phyloP scores from a whole-genome alignment of 2,797 vertebrate genomes.

The Siniperca undulata region DNA sequence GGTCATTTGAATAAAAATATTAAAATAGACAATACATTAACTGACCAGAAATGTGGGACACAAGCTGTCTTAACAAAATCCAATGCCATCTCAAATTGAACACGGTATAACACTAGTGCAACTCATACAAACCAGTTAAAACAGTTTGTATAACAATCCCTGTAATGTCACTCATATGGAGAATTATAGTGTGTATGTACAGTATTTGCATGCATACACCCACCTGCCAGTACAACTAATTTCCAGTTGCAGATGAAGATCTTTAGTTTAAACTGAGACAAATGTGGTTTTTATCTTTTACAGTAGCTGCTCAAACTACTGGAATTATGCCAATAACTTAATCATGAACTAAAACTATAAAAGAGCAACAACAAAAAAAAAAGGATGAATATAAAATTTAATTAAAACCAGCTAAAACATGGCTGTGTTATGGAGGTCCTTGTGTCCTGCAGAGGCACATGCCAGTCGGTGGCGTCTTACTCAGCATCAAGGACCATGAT shows the following conservation, averaged over 20 bases:
- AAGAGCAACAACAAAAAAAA: constrained; percentile 14
- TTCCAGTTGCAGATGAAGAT: constrained; percentile 2
- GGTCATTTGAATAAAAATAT: constrained; percentile 43
- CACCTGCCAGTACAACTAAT: constrained; percentile 2
- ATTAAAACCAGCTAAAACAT: constrained; percentile 34
- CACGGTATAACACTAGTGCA: constrained; percentile 28
- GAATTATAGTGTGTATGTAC: constrained; percentile 17
- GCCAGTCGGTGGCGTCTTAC: constrained; percentile 48
- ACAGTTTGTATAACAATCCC: constrained; percentile 16
- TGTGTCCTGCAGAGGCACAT: constrained; percentile 3
- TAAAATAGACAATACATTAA: constrained; percentile 36
- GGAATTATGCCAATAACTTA: constrained; percentile 61
- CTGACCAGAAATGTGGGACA: constrained; percentile 37
- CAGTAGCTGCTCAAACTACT: constrained; percentile 25
- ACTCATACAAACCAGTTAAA: constrained; percentile 18
- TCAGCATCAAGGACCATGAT: constrained; percentile 83
- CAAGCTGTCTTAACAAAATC: not conserved
- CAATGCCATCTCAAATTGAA: constrained; percentile 16
- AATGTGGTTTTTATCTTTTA: constrained; percentile 1
- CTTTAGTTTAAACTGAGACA: constrained; percentile 11
- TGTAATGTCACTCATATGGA: constrained; percentile 21
- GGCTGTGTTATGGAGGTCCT: constrained; percentile 8
- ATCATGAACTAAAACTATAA: constrained; percentile 37
- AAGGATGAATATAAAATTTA: constrained; percentile 18
- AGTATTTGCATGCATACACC: not conserved